These are phyloP conservation scores for Parnassius mnemosyne DNA, from an alignment of 2,888 invertebrate genomes.

Conservation along the genomic window DNA sequence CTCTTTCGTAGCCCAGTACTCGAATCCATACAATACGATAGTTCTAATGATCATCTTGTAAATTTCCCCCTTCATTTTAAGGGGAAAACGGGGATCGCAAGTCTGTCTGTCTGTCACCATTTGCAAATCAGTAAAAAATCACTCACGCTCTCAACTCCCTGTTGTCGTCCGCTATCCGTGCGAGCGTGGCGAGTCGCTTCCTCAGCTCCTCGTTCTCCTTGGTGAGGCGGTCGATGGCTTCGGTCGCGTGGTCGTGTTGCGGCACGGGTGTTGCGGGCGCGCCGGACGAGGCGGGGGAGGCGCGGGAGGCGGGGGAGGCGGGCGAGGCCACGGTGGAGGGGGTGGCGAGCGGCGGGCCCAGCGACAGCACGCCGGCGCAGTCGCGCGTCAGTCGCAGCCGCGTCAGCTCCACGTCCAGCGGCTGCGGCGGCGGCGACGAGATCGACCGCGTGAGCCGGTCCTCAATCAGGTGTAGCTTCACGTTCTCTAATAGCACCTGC, in stretches of 20 bases:
- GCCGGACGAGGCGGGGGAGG: slow-evolving; percentile 47
- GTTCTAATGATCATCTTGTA: too few relatives aligned
- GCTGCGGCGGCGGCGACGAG: slow-evolving; percentile 90
- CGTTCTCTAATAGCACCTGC: slow-evolving; percentile 87
- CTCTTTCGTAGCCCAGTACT: too few relatives aligned
- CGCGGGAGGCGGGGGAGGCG: slow-evolving; percentile 61
- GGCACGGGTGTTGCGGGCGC: slow-evolving; percentile 41
- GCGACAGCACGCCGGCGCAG: slow-evolving; percentile 86
- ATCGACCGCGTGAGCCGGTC: slow-evolving; percentile 89
- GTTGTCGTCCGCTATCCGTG: slow-evolving; percentile 79
- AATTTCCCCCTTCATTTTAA: too few relatives aligned
- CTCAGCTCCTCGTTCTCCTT: slow-evolving; percentile 77
- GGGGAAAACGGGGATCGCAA: too few relatives aligned
- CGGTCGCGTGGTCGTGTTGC: slow-evolving; percentile 69
- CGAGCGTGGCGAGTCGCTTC: slow-evolving; percentile 67
- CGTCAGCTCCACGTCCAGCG: slow-evolving; percentile 87
- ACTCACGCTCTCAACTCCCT: slow-evolving; percentile 74
- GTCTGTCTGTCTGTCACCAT: too few relatives aligned
- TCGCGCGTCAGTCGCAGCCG: slow-evolving; percentile 86
- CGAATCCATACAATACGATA: too few relatives aligned
- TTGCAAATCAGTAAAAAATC: background rate
- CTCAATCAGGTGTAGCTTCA: slow-evolving; percentile 88
- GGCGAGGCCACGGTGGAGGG: slow-evolving; percentile 48
- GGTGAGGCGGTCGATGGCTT: slow-evolving; percentile 57
- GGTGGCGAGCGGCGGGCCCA: slow-evolving; percentile 80